Evolutionary conservation across 2,113 vertebrate species (phyloP).

Genomic region (Ptilorrhoa leucosticta): DNA sequence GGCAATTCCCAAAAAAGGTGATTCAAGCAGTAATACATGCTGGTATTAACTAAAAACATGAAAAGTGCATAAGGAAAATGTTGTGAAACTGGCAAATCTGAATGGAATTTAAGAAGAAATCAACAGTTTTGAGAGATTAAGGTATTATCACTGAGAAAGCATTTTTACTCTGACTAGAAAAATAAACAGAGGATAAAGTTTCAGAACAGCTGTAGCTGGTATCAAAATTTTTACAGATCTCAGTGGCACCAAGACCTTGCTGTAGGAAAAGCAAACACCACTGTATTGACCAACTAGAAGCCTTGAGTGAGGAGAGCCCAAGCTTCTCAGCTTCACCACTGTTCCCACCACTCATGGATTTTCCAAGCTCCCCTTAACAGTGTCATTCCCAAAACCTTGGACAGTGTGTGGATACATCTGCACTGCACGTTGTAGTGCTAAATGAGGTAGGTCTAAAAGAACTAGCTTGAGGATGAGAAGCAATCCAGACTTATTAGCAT

Average conservation of each 20-base stretch:
- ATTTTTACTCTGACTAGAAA: not conserved
- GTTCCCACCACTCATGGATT: not conserved
- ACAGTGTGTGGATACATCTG: not conserved
- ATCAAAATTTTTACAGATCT: not conserved
- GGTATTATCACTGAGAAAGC: not conserved
- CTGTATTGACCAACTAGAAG: not conserved
- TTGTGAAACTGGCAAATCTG: not conserved
- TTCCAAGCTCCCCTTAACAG: not conserved
- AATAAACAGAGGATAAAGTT: not conserved
- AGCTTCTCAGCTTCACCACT: not conserved
- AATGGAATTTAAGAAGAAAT: not conserved
- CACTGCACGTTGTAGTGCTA: not conserved
- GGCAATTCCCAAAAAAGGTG: not conserved
- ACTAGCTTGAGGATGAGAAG: slow-evolving; percentile 6
- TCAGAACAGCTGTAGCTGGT: not conserved
- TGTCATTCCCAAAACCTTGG: not conserved
- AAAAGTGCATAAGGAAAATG: not conserved
- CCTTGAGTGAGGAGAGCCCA: not conserved
- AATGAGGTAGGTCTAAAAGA: slow-evolving; percentile 1
- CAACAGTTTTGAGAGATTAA: not conserved
- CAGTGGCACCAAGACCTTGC: not conserved
- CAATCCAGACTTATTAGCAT: slow-evolving; percentile 6
- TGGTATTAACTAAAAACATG: not conserved
- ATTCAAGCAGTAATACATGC: not conserved
- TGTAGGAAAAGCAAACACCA: not conserved